Base-by-base conservation (phyloP, 2,797 vertebrate genomes). In the Mallotus villosus region DNA sequence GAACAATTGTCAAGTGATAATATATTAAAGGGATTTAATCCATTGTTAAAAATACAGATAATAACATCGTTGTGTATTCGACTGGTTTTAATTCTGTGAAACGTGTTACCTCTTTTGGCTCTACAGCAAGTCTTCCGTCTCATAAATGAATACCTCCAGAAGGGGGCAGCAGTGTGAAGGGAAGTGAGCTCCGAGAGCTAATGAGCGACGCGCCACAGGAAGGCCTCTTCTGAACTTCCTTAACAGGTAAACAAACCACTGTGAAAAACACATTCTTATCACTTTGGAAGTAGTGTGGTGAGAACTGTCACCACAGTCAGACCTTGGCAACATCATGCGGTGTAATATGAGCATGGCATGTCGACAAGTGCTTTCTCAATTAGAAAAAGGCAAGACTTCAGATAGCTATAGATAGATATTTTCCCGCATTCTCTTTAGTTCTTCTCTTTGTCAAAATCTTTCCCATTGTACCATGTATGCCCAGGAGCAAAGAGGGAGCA, bases 81-180 rank as follows among this genome's bases (percentile, higher is more conserved):
- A 17, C 4, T 55, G 51, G 51, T 55, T 55, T n/a, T 55, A n/a
- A 17, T n/a, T 55, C 51, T 17, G 17, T 6, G 7, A 55, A 55
- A 19, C 3, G 51, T 55, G 51, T 55, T 51, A 21, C 22, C 19
- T 16, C 22, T 22, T 12, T 57, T 41, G 32, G 32, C 21, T 32
- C 25, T 76, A 5, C 66, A 63, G 62, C 61, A 46, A 46, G 41
- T 46, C 9, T 46, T 46, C 41, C 41, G 58, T 57, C 75, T 86
- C 59, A 83, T 89, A 78, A 87, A 73, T 74, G 21, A 21, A 83
- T 69, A 60, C 82, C 82, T 74, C 90, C 93, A 94, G 91, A 90
- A 90, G 92, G 90, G 88, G 87, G 92, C 91, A 94, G 92, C 88
- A 94, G 90, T 83, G 92, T 88, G 70, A 91, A 85, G 19, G 85